These are phyloP conservation scores for Aselliscus stoliczkanus DNA, from an alignment of 2,797 vertebrate species.

Conservation along the genomic window DNA sequence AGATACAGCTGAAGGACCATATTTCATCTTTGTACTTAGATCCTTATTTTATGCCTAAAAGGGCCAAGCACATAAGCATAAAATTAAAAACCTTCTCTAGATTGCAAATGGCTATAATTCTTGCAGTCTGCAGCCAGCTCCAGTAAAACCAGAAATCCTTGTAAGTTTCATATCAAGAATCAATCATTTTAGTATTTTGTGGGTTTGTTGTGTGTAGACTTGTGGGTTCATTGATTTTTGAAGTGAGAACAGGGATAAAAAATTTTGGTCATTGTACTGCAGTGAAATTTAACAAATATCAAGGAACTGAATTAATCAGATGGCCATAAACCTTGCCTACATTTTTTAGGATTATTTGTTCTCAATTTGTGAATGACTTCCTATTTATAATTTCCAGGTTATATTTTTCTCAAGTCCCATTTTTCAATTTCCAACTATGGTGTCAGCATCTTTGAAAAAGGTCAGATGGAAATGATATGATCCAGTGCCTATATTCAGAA, in stretches of 20 bases:
- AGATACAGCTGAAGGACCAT: not conserved
- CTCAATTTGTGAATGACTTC: not conserved
- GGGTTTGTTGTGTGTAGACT: not conserved
- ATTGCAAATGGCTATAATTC: not conserved
- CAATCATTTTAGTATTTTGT: not conserved
- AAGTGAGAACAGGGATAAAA: not conserved
- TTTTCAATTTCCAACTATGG: not conserved
- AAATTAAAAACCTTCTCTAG: not conserved
- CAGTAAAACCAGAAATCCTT: not conserved
- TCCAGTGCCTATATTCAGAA: not conserved
- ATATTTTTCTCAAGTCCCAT: not conserved
- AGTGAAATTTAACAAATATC: not conserved
- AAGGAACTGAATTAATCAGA: not conserved
- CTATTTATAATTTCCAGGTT: not conserved
- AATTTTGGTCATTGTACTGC: not conserved
- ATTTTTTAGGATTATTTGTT: not conserved
- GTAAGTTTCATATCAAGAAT: not conserved
- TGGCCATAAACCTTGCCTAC: not conserved
- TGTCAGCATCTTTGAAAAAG: not conserved
- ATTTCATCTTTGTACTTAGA: not conserved
- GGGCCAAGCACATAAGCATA: not conserved
- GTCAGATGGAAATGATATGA: not conserved
- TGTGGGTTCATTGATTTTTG: not conserved
- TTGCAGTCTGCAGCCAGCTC: not conserved
- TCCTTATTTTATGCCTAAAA: not conserved